phyloP scores from a whole-genome alignment of 1,140 invertebrate genomes.

The Paramacrobiotus metropolitanus region DNA sequence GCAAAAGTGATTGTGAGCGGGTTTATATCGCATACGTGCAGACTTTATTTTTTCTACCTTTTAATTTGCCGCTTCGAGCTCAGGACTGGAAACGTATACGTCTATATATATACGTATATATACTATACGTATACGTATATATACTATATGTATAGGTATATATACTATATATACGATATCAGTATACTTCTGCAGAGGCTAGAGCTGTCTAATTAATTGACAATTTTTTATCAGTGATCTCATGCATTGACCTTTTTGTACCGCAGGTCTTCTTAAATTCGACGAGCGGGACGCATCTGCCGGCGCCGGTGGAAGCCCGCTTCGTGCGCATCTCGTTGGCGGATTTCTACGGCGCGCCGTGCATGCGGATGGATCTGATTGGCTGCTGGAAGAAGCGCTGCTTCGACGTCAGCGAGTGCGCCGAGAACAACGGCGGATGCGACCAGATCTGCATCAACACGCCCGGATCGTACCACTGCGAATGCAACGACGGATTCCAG shows the following conservation, averaged over 20 bases:
- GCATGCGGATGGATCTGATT: constrained; percentile 72
- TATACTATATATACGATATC: too few relatives aligned
- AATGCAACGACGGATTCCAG: constrained; percentile 74
- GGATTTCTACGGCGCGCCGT: constrained; percentile 64
- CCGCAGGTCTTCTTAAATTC: not conserved
- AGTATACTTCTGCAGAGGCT: too few relatives aligned
- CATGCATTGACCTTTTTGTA: not conserved
- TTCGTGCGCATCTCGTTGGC: not conserved
- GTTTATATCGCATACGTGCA: too few relatives aligned
- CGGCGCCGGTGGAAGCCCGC: not conserved
- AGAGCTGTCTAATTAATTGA: too few relatives aligned
- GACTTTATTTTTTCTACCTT: too few relatives aligned
- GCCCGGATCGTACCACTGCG: constrained; percentile 59
- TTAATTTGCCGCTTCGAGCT: too few relatives aligned
- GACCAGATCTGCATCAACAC: constrained; percentile 22
- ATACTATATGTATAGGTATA: too few relatives aligned
- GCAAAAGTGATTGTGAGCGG: too few relatives aligned
- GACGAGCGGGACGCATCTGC: not conserved
- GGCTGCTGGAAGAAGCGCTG: constrained; percentile 49
- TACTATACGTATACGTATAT: too few relatives aligned
- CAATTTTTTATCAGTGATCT: too few relatives aligned
- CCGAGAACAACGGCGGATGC: constrained; percentile 39
- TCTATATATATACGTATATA: too few relatives aligned
- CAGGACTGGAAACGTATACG: too few relatives aligned
- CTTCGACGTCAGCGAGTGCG: constrained; percentile 69